Base-by-base conservation (phyloP, 2,888 invertebrate genomes). In the Axea sp. region DNA sequence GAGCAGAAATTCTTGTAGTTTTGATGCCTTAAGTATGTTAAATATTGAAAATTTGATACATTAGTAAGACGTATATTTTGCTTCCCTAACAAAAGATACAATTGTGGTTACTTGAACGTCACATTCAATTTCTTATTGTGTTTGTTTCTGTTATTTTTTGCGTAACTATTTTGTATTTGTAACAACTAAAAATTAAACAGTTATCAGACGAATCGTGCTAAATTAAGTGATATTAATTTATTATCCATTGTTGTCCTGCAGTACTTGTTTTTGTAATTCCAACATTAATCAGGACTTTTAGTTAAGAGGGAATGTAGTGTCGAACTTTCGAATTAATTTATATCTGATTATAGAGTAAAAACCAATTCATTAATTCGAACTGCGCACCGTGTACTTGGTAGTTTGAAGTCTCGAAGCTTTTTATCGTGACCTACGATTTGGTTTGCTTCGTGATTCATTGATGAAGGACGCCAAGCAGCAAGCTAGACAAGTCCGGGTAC, bases 371-470 rank as follows among this genome's bases (percentile, higher is more conserved):
- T 39, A 55, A 55, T 55, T 39, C 30, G 53, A 55, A 35, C 53
- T 19, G 28, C 30, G 39, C 39, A 15, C 2, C 37, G 12, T 31
- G 26, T 17, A 37, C 39, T 55, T 39, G 28, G n/a, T 19, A 55
- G 30, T 39, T 39, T 26, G 37, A 53, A 53, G 51, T 31, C 15
- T 37, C 22, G 37, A 15, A 15, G 11, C 5, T 39, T 55, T 55
- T 55, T 55, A 39, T 39, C 39, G 30, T 41, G 41, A 22, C 35
- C 55, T 41, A 55, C 30, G 41, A 41, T 6, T 41, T 17, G 19
- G 31, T 22, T 55, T 41, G 47, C 47, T 62, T 30, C 37, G 15
- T 62, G 49, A 62, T 39, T 49, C 39, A 62, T 62, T 62, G 62
- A 62, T 62, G 51, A 62, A 62, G 41, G 62, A 49, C 51, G 49